phyloP scores from a whole-genome alignment of 1,140 invertebrate genomes.

The Zophobas atratus region DNA sequence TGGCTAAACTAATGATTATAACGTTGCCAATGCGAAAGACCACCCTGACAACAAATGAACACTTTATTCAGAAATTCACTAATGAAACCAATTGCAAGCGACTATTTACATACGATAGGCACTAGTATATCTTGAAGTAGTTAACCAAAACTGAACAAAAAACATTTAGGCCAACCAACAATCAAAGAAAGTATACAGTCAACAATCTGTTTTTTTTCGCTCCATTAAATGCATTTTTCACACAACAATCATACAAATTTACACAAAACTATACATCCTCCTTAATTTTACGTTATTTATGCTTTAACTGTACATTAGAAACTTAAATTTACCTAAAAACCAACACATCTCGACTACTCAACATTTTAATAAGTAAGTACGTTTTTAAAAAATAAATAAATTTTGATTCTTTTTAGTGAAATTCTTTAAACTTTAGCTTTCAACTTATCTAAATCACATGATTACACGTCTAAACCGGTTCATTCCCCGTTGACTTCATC shows the following conservation, averaged over 20 bases:
- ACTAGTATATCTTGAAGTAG: conserved; percentile 20
- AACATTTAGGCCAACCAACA: conserved; percentile 34
- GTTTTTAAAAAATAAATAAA: conserved; percentile 23
- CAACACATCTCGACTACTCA: conserved; percentile 29
- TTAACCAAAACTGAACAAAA: conserved; percentile 8
- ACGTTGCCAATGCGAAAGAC: background rate
- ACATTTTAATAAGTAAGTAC: conserved; percentile 18
- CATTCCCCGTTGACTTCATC: conserved; percentile 71
- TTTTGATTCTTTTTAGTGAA: conserved; percentile 28
- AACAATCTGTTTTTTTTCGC: conserved; percentile 3
- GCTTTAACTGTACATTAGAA: conserved; percentile 7
- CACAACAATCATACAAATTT: conserved; percentile 30
- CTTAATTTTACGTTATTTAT: conserved; percentile 11
- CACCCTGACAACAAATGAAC: background rate
- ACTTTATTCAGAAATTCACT: conserved; percentile 14
- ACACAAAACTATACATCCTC: conserved; percentile 37
- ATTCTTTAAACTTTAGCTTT: conserved; percentile 10
- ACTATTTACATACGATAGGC: conserved; percentile 42
- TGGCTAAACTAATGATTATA: conserved; percentile 1
- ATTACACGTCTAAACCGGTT: conserved; percentile 15
- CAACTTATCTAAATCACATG: conserved; percentile 40
- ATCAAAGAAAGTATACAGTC: conserved; percentile 9
- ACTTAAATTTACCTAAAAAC: conserved; percentile 12
- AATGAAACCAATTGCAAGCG: conserved; percentile 30
- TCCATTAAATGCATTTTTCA: conserved; percentile 20